Percentiles rank a stretch among this genome's conserved stretches.
These are phyloP conservation scores for Drosophila sp. DNA, from an alignment of 1,140 invertebrate species.

Conservation along the genomic window DNA sequence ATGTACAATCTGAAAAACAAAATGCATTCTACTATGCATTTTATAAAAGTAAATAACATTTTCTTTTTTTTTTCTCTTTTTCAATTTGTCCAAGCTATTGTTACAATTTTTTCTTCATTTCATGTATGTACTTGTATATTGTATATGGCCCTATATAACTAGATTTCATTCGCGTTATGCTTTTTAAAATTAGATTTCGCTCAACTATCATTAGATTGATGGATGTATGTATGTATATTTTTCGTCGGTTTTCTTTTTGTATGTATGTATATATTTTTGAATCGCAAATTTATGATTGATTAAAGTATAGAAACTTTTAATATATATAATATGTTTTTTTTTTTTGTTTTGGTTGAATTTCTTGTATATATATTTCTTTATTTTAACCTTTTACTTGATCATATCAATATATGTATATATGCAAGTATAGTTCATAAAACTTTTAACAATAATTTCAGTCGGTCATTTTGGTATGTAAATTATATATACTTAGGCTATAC, in stretches of 20 bases:
- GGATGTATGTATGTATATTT: constrained; percentile 50
- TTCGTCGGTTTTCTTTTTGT: background rate
- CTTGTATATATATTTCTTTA: constrained; percentile 68
- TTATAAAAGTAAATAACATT: constrained; percentile 60
- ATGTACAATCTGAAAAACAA: constrained; percentile 15
- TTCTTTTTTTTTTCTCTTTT: constrained; percentile 27
- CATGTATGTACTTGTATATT: constrained; percentile 23
- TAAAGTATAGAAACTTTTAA: constrained; percentile 72
- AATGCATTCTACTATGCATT: constrained; percentile 38
- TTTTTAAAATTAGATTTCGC: constrained; percentile 57
- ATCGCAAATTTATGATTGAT: constrained; percentile 76
- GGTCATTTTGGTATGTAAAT: constrained; percentile 79
- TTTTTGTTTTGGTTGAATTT: constrained; percentile 52
- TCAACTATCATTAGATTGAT: constrained; percentile 60
- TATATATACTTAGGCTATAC: constrained; percentile 75
- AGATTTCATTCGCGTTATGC: constrained; percentile 24
- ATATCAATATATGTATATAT: constrained; percentile 81
- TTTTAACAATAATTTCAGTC: constrained; percentile 83
- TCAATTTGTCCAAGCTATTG: constrained; percentile 51
- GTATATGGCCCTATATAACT: constrained; percentile 65
- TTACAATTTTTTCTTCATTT: constrained; percentile 33
- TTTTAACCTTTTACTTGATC: constrained; percentile 67
- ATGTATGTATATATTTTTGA: constrained; percentile 55
- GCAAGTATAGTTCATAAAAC: constrained; percentile 81
- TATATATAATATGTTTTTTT: constrained; percentile 41